phyloP scores from a whole-genome alignment of 2,888 invertebrate genomes.

The Eupithecia subumbrata region DNA sequence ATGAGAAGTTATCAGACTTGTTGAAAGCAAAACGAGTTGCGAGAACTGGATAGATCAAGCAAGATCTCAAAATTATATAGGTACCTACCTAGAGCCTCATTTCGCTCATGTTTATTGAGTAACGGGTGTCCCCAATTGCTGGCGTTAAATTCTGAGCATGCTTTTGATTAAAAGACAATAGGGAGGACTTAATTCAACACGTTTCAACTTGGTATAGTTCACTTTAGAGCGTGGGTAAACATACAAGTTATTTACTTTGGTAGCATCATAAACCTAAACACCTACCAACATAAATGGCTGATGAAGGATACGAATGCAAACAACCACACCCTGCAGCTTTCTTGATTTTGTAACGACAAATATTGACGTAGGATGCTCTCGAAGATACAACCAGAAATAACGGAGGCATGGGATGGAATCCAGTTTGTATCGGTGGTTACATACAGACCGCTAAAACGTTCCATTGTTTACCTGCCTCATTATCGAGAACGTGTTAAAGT shows the following conservation, averaged over 20 bases:
- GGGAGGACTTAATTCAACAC: neutral
- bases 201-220: conserved; percentile 50
- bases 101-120: neutral
- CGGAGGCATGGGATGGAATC: conserved; percentile 66
- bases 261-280: conserved; percentile 6
- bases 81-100: conserved; percentile 39
- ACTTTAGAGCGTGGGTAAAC: neutral
- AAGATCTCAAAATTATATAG: conserved; percentile 53
- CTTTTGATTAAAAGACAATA: neutral
- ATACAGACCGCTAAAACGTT: conserved; percentile 66
- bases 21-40: conserved; percentile 38
- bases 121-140: conserved; percentile 1
- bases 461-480: conserved; percentile 67
- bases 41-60: conserved; percentile 44
- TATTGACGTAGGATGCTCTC: conserved; percentile 75
- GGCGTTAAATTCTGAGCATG: neutral
- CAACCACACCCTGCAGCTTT: conserved; percentile 55
- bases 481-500: conserved; percentile 55
- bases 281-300: conserved; percentile 22
- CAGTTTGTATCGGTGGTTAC: conserved; percentile 73
- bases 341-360: conserved; percentile 65
- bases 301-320: conserved; percentile 49
- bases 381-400: conserved; percentile 68
- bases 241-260: conserved; percentile 3
- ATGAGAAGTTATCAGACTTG: neutral